A percentile compares a stretch with the other conserved stretches of the same genome.
Evolutionary conservation across 2,888 invertebrate genomes (phyloP).

Genomic region (Leucoptera coffeella): DNA sequence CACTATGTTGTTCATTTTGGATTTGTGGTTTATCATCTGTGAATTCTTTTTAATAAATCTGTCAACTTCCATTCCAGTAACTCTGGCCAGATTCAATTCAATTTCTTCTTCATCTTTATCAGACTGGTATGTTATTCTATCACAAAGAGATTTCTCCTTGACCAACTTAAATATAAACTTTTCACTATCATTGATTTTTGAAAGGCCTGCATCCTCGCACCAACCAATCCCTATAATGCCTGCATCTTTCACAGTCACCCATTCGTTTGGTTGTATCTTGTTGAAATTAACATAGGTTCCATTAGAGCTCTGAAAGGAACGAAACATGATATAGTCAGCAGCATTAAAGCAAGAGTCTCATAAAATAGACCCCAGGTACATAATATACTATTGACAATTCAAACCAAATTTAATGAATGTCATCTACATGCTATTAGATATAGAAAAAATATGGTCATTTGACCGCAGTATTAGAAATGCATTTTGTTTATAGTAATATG

Average conservation of each 20-base stretch:
- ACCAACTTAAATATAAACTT: constrained; percentile 30
- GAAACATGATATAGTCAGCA: no score
- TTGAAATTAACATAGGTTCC: constrained; percentile 48
- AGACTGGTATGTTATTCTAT: constrained; percentile 14
- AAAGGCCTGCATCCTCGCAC: constrained; percentile 16
- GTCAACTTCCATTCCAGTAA: neutral
- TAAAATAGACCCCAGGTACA: no score
- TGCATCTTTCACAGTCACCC: constrained; percentile 21
- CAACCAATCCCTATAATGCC: constrained; percentile 54
- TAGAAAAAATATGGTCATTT: neutral
- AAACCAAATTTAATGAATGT: no score
- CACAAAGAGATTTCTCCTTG: constrained; percentile 13
- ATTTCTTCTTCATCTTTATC: constrained; percentile 16
- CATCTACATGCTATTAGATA: no score
- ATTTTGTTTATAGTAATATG: no score
- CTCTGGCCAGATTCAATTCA: neutral
- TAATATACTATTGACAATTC: no score
- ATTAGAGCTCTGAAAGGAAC: constrained; percentile 49
- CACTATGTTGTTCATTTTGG: neutral
- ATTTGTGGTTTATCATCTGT: neutral
- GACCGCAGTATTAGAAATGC: no score
- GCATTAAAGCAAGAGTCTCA: no score
- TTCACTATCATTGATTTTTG: constrained; percentile 19
- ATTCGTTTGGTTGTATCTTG: constrained; percentile 21
- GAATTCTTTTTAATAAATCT: neutral